Evolutionary conservation across 2,888 invertebrate species (phyloP), one percentile per base, ranked within the genome.

Genomic region (Nebria salina): DNA sequence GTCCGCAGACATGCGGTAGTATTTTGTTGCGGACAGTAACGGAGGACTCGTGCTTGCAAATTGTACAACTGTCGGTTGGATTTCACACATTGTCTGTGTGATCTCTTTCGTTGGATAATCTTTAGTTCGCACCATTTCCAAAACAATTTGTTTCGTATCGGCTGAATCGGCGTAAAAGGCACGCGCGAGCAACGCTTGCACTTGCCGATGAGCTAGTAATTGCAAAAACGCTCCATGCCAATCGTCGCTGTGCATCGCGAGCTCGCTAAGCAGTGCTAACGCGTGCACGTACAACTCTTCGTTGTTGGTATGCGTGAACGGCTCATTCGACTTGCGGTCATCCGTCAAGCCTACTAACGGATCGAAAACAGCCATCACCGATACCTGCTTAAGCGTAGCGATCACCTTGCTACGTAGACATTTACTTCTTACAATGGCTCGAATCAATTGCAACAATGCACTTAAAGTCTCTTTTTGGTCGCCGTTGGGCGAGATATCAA

Each of bases 171-270:
- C 88, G 83, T 89, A 91, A 11, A 92, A 86, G 1, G 90, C 90
- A 75, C 90, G 86, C 1, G 91, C 91, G 81, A 92, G 86, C 25
- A 90, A 86, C 86, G 89, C 88, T 83, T 91, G 91, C 15, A 91
- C 88, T 83, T 89, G 89, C 83, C 88, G 87, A 79, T 74, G 74
- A 5, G 41, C 11, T n/a, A 74, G 66, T 1, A 87, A 88, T 34
- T 86, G 87, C 75, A 87, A 85, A 20, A 90, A 85, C 75, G 91
- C 84, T 77, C 90, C 88, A 13, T 87, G 86, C 91, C 91, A 91
- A 11, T 86, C 85, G 0, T 87, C 86, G 84, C 90, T 88, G 77
- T 89, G 87, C 73, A 88, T 86, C 1, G 90, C 89, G 66, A 92
- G 85, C 84, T 90, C 90, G 54, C 90, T 88, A n/a, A 90, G 87